Conservation (phyloP, 2,113 vertebrate genomes). For the Saguinus midas region DNA sequence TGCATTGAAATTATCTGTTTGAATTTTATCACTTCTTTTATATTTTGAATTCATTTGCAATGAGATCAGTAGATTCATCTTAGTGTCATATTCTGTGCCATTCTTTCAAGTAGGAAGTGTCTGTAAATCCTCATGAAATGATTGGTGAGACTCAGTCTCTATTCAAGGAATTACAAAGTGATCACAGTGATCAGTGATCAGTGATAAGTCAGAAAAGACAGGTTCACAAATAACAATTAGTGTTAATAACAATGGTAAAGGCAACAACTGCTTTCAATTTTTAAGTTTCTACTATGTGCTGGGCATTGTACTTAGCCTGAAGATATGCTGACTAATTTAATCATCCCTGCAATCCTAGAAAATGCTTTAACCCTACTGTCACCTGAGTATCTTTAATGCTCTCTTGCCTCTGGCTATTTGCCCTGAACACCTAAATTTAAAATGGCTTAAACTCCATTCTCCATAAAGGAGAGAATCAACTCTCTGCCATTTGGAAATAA, state of each 20-base stretch:
- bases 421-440: not conserved
- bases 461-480: not conserved
- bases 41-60: not conserved
- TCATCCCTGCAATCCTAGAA: not conserved
- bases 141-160: not conserved
- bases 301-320: not conserved
- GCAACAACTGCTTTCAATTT: not conserved
- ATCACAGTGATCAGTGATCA: not conserved
- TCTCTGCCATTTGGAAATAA: too few species aligned
- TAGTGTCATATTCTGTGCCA: not conserved
- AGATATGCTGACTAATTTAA: not conserved
- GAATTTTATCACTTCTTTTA: slow-evolving; percentile 2
- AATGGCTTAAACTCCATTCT: not conserved
- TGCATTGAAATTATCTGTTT: slow-evolving; percentile 28
- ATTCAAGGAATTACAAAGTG: not conserved
- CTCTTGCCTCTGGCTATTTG: not conserved
- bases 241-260: not conserved
- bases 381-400: not conserved
- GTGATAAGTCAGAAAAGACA: not conserved
- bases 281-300: not conserved
- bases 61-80: not conserved
- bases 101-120: slow-evolving; percentile 7
- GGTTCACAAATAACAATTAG: not conserved
- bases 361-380: not conserved
- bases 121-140: slow-evolving; percentile 21